Percentiles rank a stretch among this genome's conserved stretches.
Conservation (phyloP, 2,888 invertebrate genomes). For the Latheticus oryzae region DNA sequence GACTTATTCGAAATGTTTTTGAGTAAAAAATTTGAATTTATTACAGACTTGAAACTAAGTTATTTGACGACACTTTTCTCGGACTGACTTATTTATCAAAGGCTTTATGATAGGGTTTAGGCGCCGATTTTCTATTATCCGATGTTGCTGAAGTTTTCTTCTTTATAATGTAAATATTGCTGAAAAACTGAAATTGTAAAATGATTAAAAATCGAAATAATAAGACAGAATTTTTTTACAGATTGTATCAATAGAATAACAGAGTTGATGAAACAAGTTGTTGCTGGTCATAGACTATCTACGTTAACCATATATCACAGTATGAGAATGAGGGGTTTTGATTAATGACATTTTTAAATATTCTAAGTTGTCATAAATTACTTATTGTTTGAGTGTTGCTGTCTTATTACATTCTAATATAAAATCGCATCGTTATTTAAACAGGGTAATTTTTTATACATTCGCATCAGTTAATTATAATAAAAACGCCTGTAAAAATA, state of each 20-base stretch:
- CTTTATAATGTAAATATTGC: constrained; percentile 22
- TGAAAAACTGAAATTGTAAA: constrained; percentile 2
- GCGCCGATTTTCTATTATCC: constrained; percentile 8
- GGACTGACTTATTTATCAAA: constrained; percentile 28
- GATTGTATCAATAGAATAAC: too few species aligned
- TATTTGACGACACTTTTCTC: constrained; percentile 12
- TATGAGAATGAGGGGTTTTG: constrained; percentile 21
- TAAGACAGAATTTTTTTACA: too few species aligned
- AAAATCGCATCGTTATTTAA: constrained; percentile 2
- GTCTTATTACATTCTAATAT: constrained; percentile 13
- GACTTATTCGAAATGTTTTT: constrained; percentile 11
- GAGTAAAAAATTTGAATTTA: constrained; percentile 26
- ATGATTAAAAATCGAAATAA: too few species aligned
- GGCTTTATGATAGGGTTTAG: constrained; percentile 17
- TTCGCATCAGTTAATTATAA: too few species aligned
- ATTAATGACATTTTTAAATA: constrained; percentile 23
- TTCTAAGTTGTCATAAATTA: constrained; percentile 23
- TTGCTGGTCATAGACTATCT: constrained; percentile 26
- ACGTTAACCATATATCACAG: constrained; percentile 24
- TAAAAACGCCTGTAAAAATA: too few species aligned
- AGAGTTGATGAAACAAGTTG: too few species aligned
- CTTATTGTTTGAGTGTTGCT: constrained; percentile 15
- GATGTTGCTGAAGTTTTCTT: too few species aligned
- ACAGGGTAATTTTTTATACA: too few species aligned
- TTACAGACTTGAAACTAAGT: constrained; percentile 12